A percentile compares a stretch with the other conserved stretches of the same genome.
These are phyloP conservation scores for Lonchura striata DNA, from an alignment of 2,113 vertebrate genomes.

Conservation along the genomic window DNA sequence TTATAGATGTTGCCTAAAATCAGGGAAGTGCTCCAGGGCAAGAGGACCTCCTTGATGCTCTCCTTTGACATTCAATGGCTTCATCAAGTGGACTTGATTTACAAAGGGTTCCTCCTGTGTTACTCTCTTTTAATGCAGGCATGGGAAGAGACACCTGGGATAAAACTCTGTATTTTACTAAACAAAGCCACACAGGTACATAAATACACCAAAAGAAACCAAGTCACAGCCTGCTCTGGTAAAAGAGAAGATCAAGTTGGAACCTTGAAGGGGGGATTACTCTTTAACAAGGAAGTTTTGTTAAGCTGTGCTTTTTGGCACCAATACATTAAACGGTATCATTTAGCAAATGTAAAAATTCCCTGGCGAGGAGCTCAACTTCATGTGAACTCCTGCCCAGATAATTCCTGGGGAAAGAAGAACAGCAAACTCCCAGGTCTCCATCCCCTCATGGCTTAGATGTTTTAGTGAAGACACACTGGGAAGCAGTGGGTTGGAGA, in stretches of 20 bases:
- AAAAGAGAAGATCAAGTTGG: background rate
- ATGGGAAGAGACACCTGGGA: background rate
- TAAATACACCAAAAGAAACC: background rate
- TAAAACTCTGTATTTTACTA: background rate
- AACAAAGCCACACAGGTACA: background rate
- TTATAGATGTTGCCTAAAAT: background rate
- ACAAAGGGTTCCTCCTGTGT: background rate
- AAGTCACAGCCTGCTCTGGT: background rate
- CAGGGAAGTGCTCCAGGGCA: background rate
- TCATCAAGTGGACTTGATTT: background rate
- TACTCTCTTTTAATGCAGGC: background rate
- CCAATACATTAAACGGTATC: background rate
- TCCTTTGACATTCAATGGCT: background rate
- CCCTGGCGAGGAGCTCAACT: background rate
- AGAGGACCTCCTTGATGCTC: background rate
- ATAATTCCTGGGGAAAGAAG: background rate
- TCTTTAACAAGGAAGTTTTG: background rate
- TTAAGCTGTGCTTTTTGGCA: conserved; percentile 32
- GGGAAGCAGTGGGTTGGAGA: background rate
- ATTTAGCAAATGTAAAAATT: conserved; percentile 24
- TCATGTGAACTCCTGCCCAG: conserved; percentile 31
- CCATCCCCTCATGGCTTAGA: background rate
- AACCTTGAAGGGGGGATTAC: background rate
- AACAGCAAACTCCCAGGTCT: background rate
- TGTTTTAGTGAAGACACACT: background rate